These are phyloP conservation scores for Nibea coibor DNA, from an alignment of 2,113 vertebrate genomes.

Conservation along the genomic window DNA sequence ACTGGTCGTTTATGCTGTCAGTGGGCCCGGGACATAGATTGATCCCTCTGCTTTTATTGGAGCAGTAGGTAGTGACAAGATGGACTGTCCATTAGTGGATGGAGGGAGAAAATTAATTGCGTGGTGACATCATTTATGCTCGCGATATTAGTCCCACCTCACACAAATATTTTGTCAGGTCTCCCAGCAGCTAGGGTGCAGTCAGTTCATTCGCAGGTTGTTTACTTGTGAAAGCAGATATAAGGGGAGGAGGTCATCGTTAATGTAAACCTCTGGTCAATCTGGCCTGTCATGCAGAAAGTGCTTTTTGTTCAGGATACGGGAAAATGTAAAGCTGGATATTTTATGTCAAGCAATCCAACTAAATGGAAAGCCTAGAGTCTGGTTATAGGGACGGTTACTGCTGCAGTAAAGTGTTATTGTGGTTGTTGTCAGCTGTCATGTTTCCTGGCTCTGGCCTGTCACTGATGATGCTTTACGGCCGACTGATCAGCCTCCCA, in stretches of 20 bases:
- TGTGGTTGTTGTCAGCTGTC: conserved; percentile 16
- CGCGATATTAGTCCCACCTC: conserved; percentile 13
- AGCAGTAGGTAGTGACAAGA: conserved; percentile 33
- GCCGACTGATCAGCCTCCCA: conserved; percentile 34
- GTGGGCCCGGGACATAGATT: conserved; percentile 22
- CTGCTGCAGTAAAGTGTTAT: conserved; percentile 5
- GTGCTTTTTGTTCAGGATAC: not conserved
- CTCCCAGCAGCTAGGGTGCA: not conserved
- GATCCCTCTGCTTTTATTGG: conserved; percentile 48
- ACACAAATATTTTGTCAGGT: not conserved
- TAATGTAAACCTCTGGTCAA: conserved; percentile 39
- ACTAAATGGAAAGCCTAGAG: conserved; percentile 17
- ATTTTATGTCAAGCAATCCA: conserved; percentile 27
- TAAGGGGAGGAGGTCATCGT: not conserved
- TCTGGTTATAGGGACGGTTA: not conserved
- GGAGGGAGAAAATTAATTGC: conserved; percentile 10
- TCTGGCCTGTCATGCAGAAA: conserved; percentile 1
- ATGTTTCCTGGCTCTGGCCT: conserved; percentile 20
- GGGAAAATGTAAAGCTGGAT: not conserved
- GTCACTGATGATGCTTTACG: conserved; percentile 35
- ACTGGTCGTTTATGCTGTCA: conserved; percentile 50
- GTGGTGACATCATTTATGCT: conserved; percentile 10
- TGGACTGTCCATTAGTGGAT: conserved; percentile 26
- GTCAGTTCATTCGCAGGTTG: not conserved
- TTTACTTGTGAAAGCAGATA: not conserved